Conservation (phyloP, 2,888 invertebrate species). For the Calliphora vomitoria region DNA sequence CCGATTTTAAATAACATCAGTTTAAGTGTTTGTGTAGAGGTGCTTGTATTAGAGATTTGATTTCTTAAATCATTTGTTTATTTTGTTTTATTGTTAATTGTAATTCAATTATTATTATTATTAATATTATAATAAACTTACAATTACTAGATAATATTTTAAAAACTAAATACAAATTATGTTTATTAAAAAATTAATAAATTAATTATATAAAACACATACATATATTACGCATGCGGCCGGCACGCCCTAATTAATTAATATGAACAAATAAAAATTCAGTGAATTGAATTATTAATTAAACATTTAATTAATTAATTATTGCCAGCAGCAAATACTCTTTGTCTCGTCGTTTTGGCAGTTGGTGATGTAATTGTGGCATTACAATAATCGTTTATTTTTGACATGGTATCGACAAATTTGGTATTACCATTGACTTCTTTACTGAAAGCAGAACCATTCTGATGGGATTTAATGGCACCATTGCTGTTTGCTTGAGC, state of each 20-base stretch:
- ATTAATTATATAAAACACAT: conserved; percentile 70
- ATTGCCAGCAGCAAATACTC: conserved; percentile 81
- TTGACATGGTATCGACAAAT: conserved; percentile 79
- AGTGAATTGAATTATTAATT: conserved; percentile 63
- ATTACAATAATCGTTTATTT: conserved; percentile 76
- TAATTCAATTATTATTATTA: conserved; percentile 55
- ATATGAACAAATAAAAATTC: conserved; percentile 59
- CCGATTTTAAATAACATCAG: neutral
- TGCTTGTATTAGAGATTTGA: neutral
- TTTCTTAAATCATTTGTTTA: conserved; percentile 8
- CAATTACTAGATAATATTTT: conserved; percentile 61
- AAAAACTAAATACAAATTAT: conserved; percentile 69
- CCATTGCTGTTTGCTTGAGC: conserved; percentile 67
- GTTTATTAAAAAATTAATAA: conserved; percentile 74
- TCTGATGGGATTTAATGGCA: conserved; percentile 62
- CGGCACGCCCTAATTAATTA: conserved; percentile 56
- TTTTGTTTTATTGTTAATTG: neutral
- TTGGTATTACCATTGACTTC: conserved; percentile 80
- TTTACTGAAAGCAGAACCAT: conserved; percentile 63
- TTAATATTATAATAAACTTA: conserved; percentile 58
- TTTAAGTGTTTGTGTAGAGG: conserved; percentile 5
- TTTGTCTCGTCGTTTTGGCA: conserved; percentile 81
- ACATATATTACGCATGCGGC: conserved; percentile 42
- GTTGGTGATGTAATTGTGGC: conserved; percentile 76
- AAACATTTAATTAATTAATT: conserved; percentile 77